These are phyloP conservation scores for Ctenopoma kingsleyae DNA, from an alignment of 2,797 vertebrate genomes.

Conservation along the genomic window DNA sequence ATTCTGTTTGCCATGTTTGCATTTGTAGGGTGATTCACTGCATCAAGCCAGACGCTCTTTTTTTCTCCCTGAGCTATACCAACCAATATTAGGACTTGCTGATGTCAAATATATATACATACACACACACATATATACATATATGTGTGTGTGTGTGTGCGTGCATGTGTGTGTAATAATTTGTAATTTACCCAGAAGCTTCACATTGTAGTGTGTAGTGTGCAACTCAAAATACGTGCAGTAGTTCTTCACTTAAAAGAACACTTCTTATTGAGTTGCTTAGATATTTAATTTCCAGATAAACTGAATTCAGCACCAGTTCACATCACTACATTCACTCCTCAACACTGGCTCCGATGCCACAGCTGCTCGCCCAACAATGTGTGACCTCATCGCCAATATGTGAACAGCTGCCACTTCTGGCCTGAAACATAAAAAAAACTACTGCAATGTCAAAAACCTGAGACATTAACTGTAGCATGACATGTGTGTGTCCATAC, in stretches of 20 bases:
- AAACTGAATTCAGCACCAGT: not conserved
- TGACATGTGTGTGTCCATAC: not conserved
- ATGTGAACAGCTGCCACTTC: slow-evolving; percentile 32
- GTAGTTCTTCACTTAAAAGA: not conserved
- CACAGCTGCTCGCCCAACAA: slow-evolving; percentile 38
- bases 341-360: not conserved
- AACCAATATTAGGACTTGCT: no score
- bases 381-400: slow-evolving; percentile 25
- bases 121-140: no score
- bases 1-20: no score
- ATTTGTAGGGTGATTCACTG: no score
- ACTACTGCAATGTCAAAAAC: not conserved
- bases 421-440: slow-evolving; percentile 2
- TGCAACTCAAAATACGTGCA: no score
- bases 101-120: no score
- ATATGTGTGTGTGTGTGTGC: no score
- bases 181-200: no score
- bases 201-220: no score
- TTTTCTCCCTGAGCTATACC: no score
- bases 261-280: not conserved
- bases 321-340: not conserved
- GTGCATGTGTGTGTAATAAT: no score
- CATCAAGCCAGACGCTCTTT: no score
- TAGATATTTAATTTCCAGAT: not conserved
- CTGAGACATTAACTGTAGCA: not conserved